Evolutionary conservation across 2,797 vertebrate species (phyloP), one percentile per base, ranked within the genome.

Genomic region (Monodelphis domestica): DNA sequence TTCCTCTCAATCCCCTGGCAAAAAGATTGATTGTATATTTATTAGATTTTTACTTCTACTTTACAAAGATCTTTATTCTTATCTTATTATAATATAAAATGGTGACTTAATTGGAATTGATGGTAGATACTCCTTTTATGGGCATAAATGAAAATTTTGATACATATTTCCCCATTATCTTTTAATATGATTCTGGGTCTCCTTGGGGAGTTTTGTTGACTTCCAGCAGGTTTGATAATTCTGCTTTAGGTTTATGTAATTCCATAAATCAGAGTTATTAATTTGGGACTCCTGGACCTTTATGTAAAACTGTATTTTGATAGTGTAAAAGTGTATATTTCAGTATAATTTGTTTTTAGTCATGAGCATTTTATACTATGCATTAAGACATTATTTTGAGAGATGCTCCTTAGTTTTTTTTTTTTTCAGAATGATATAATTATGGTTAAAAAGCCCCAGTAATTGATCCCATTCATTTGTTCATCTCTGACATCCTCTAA

Each of bases 21-120:
- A 96, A 96, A 45, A 51, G 87, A 56, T 12, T 96, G 91, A 96
- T 92, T 97, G 89, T 53, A 63, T 0, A 1, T 96, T 96, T 0
- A 0, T 95, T 90, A 96, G n/a, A 70, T 94, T 90, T 78, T 11
- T 29, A 90, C 17, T 91, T 94, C 89, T 90, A 70, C 94, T 96
- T 70, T 56, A 93, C 91, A 95, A 59, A 96, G 87, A 2, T 92
- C 56, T 96, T n/a, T 33, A 87, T 96, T 78, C 38, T 78, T 45
- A 26, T 45, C 70, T 24, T 45, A 78, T 45, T 78, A 45, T 45
- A 26, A 15, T 45, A 9, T 3, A 45, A 78, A 21, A 45, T 78
- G 38, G 3, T 78, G 1, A n/a, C n/a, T 45, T 78, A n/a, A 26
- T 78, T 78, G 45, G 70, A 26, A 26, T 45, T 45, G 70, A 26